phyloP scores from a whole-genome alignment of 2,797 vertebrate species.

The Onychomys arenicola region DNA sequence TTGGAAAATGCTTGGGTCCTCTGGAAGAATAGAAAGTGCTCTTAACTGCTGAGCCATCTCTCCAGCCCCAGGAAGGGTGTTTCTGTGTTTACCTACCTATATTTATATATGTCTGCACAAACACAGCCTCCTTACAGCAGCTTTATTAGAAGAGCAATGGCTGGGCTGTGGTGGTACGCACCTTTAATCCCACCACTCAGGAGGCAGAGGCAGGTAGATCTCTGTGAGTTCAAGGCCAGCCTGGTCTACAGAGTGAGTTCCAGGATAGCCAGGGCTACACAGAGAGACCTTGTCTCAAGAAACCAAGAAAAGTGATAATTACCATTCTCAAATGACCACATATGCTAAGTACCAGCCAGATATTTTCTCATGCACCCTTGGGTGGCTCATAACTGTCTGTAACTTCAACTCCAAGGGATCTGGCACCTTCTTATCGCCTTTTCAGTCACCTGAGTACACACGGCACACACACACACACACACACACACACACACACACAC shows the following conservation, averaged over 20 bases:
- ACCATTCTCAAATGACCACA: not conserved
- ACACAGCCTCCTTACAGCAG: not conserved
- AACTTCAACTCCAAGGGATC: not conserved
- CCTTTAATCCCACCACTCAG: not conserved
- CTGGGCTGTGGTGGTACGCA: not conserved
- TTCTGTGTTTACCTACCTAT: not conserved
- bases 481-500: too few species aligned
- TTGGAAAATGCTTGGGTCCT: not conserved
- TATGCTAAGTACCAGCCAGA: not conserved
- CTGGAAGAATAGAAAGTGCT: not conserved
- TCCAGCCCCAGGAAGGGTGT: not conserved
- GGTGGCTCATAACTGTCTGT: not conserved
- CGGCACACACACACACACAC: not conserved
- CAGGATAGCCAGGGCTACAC: not conserved
- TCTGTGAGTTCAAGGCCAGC: not conserved
- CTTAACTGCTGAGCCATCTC: not conserved
- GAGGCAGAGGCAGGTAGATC: not conserved
- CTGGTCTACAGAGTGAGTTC: not conserved
- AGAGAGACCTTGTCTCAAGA: not conserved
- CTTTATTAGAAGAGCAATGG: not conserved
- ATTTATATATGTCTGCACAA: not conserved
- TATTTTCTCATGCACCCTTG: not conserved
- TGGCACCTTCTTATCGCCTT: not conserved
- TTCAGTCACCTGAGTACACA: not conserved
- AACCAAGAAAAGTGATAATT: not conserved